Conservation (phyloP, 1,140 invertebrate genomes). For the Idris sp. region DNA sequence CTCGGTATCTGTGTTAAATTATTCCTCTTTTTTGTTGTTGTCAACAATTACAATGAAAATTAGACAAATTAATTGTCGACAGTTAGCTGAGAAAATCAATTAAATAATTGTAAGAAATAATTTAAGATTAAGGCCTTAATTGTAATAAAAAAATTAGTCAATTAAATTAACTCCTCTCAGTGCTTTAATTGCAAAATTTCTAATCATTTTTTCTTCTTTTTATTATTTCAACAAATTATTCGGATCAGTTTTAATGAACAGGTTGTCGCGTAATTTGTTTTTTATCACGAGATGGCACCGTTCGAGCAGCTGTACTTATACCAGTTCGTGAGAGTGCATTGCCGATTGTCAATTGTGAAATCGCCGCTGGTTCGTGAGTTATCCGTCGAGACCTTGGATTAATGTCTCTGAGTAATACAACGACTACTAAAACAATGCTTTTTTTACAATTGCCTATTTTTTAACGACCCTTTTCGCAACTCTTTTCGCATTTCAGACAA, state of each 20-base stretch:
- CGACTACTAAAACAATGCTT: slow-evolving; percentile 51
- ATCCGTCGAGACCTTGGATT: slow-evolving; percentile 46
- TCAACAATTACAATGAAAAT: neutral
- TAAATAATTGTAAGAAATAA: too few species aligned
- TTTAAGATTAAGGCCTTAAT: too few species aligned
- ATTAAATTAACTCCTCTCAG: too few species aligned
- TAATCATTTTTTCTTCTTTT: neutral
- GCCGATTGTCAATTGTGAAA: slow-evolving; percentile 64
- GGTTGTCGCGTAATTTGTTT: slow-evolving; percentile 39
- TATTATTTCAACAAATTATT: neutral
- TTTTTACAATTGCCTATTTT: slow-evolving; percentile 47
- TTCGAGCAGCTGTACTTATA: slow-evolving; percentile 37
- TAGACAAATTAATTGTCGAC: neutral
- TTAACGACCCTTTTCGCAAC: slow-evolving; percentile 46
- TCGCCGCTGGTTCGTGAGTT: slow-evolving; percentile 43
- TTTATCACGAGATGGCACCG: slow-evolving; percentile 18
- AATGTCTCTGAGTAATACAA: slow-evolving; percentile 47
- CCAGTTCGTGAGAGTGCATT: slow-evolving; percentile 43
- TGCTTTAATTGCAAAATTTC: too few species aligned
- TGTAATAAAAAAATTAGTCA: too few species aligned
- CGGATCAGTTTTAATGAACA: slow-evolving; percentile 11
- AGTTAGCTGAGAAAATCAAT: neutral
- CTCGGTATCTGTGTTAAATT: neutral
- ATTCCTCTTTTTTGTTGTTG: too few species aligned
- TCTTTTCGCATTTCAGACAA: slow-evolving; percentile 34